Base-by-base conservation (phyloP, 2,113 vertebrate species). In the Mobula hypostoma region DNA sequence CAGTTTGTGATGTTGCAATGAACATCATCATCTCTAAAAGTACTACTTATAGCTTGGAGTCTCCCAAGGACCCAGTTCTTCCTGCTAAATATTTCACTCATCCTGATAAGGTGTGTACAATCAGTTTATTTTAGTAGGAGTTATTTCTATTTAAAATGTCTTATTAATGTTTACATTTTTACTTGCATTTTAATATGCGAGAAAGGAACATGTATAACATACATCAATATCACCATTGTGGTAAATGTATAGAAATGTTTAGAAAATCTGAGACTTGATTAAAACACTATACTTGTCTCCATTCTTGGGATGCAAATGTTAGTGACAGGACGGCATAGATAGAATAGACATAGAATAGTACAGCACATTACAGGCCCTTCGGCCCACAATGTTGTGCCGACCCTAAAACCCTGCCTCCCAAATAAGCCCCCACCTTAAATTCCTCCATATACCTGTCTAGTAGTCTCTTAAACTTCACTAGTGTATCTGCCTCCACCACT, bases 1-100 rank as follows among this genome's bases (percentile, higher is more conserved):
- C 99, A 0, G 99, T 99, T 94, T 99, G 99, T 96, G 99, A 99
- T 76, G 98, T 99, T 76, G 99, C 99, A 95, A 99, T 99, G 98
- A 97, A 99, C 96, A 99, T 99, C 90, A 98, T 99, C 95, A 99
- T 99, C 96, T 99, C 98, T 94, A 99, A 99, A 96, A 99, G 99
- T 95, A 99, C 99, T 95, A 99, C 99, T 0, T 99, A 99, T 96
- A 99, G 99, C 96, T 97, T 99, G 96, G 99, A 99, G 96, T 99
- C 99, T 1, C 99, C 99, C 29, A 99, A 99, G 97, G 98, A 99
- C 95, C 99, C 99, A 0, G 98, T 99, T 72, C 97, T 99, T 94
- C 99, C 99, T 66, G 97, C 98, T 29, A 97, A 98, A 94, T 99
- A 97, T 95, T 99, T 99, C 95, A 99, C 99, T 95, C 99, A 99